phyloP scores from a whole-genome alignment of 1,140 invertebrate genomes.

The Cardiocondyla obscurior region DNA sequence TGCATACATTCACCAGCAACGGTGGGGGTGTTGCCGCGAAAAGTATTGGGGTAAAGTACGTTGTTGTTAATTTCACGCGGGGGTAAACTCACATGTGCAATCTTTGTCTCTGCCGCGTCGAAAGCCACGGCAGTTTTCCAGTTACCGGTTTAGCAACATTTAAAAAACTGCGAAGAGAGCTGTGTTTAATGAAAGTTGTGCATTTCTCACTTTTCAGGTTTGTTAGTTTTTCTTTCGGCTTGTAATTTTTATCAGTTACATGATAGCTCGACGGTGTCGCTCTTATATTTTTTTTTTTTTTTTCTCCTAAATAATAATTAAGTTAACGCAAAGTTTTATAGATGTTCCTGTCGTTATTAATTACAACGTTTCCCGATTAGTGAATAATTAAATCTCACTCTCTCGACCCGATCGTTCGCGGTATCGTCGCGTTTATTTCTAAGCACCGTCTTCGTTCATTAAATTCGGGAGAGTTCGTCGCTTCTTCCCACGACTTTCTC shows the following conservation, averaged over 20 bases:
- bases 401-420: slow-evolving; percentile 23
- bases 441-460: neutral
- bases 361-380: slow-evolving; percentile 16
- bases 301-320: slow-evolving; percentile 3
- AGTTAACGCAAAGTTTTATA: too few species aligned
- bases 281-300: too few species aligned
- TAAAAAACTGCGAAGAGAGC: neutral
- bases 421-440: neutral
- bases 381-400: slow-evolving; percentile 23
- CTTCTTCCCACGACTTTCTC: slow-evolving; percentile 52
- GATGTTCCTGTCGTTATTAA: slow-evolving; percentile 47
- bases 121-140: neutral
- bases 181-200: neutral
- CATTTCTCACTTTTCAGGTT: neutral
- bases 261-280: neutral
- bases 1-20: neutral
- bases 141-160: slow-evolving; percentile 5
- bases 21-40: neutral
- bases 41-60: neutral
- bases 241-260: neutral
- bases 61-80: neutral
- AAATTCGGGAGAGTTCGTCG: slow-evolving; percentile 49
- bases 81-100: slow-evolving; percentile 6
- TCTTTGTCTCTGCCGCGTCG: slow-evolving; percentile 1
- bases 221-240: neutral